Base-by-base conservation (phyloP, 2,888 invertebrate species). In the Lepidonotus clava region DNA sequence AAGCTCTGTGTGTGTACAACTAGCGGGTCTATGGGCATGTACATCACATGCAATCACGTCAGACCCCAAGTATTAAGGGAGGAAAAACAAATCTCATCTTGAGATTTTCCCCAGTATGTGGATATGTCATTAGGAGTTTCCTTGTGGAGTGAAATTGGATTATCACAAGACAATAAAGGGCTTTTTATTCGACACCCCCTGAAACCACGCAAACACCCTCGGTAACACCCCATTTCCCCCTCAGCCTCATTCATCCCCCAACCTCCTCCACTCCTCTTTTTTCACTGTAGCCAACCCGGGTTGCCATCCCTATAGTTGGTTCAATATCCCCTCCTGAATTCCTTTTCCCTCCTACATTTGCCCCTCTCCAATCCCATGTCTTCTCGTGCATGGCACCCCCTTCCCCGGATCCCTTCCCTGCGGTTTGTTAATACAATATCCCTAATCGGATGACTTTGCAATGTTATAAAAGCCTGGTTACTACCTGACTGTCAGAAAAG, bases 71-170 rank as follows among this genome's bases (percentile, higher is more conserved):
- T 28, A 24, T n/a, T 11, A 32, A 24, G 4, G 28, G 24, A 1
- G 61, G 24, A 61, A 61, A 61, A 61, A 61, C 61, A 28, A 28
- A 28, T 32, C 46, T 11, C 61, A 61, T 61, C 61, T 24, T 28
- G 28, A 32, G 28, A 11, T n/a, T 28, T 28, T 1, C 5, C 61
- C 28, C 61, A n/a, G n/a, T n/a, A 61, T n/a, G 61, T 61, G 61
- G 61, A 61, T 61, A 61, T 61, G 61, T 61, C 61, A 61, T 61
- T 61, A 61, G 61, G 61, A 14, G 21, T 28, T 61, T 61, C 61
- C 61, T 61, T 61, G 61, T 61, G 61, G 61, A 61, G 8, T 61
- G 24, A 32, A 24, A 61, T 61, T 61, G 28, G 61, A 61, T 61
- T 61, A 61, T 24, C 61, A 11, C 11, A 11, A 61, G 28, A 61